These are phyloP conservation scores for Orchesella cincta DNA, from an alignment of 1,140 invertebrate species.

Conservation along the genomic window DNA sequence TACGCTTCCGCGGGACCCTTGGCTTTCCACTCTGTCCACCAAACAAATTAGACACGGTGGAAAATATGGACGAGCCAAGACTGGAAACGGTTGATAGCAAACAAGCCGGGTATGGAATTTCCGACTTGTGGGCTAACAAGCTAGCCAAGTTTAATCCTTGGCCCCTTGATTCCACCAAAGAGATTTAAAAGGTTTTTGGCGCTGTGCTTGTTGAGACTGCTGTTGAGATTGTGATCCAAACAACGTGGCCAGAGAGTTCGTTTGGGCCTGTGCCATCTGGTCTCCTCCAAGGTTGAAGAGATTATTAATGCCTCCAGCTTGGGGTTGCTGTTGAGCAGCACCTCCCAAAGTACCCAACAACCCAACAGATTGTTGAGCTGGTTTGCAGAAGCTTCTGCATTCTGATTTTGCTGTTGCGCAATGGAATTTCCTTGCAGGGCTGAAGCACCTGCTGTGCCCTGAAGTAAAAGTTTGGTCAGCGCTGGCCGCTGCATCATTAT, in stretches of 20 bases:
- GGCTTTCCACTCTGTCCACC: conserved; percentile 45
- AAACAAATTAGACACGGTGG: conserved; percentile 35
- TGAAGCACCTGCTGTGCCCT: not conserved
- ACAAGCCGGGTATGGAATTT: not conserved
- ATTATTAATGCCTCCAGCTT: not conserved
- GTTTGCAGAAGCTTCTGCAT: not conserved
- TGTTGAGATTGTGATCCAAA: conserved; percentile 5
- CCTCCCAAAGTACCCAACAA: not conserved
- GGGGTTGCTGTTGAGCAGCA: not conserved
- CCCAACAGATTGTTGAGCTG: not conserved
- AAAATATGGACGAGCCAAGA: conserved; percentile 33
- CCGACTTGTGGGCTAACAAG: not conserved
- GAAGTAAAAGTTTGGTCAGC: conserved; percentile 4
- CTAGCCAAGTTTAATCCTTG: conserved; percentile 13
- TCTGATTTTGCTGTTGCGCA: not conserved
- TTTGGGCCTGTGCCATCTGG: conserved; percentile 6
- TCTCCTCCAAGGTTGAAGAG: conserved; percentile 5
- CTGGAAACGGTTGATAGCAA: conserved; percentile 29
- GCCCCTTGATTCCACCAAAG: conserved; percentile 12
- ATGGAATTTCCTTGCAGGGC: not conserved
- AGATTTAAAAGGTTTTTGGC: conserved; percentile 28
- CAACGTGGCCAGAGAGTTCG: not conserved
- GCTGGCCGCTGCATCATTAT: not conserved
- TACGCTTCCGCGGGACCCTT: conserved; percentile 43
- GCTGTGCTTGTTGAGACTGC: not conserved